A percentile compares a stretch with the other conserved stretches of the same genome.
Evolutionary conservation across 2,888 invertebrate species (phyloP).

Genomic region (Cheiracanthium punctorium): DNA sequence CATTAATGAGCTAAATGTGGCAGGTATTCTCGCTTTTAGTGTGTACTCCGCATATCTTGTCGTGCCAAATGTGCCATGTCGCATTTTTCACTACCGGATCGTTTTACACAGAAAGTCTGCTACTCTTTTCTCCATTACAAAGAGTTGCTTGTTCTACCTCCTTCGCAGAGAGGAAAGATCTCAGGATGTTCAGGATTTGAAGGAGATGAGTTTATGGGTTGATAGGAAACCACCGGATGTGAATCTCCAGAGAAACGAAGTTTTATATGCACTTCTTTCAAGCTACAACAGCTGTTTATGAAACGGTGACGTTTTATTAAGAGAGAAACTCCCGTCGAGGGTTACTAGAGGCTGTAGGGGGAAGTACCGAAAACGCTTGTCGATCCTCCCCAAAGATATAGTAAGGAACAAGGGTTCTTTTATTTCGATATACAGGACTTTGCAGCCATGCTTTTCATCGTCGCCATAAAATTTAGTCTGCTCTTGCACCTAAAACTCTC

Average conservation of each 20-base stretch:
- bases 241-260: conserved; percentile 3
- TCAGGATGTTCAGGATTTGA: conserved; percentile 3
- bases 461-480: not conserved
- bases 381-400: not conserved
- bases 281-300: conserved; percentile 17
- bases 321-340: not conserved
- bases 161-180: not conserved
- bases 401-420: not conserved
- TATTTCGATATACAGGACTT: not conserved
- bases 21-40: not conserved
- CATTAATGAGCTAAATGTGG: too few species aligned
- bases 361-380: not conserved
- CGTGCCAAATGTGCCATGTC: not conserved
- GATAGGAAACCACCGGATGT: conserved; percentile 22
- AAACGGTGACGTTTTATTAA: conserved; percentile 3
- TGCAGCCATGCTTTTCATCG: not conserved
- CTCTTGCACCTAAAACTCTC: not conserved
- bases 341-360: not conserved
- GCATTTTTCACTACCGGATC: not conserved
- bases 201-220: conserved; percentile 11
- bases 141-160: not conserved
- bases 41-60: not conserved
- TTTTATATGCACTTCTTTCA: conserved; percentile 20
- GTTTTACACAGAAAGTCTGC: not conserved
- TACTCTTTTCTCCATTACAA: not conserved